Evolutionary conservation across 2,113 vertebrate genomes (phyloP).

Genomic region (Cyphomyrus plagiostoma): DNA sequence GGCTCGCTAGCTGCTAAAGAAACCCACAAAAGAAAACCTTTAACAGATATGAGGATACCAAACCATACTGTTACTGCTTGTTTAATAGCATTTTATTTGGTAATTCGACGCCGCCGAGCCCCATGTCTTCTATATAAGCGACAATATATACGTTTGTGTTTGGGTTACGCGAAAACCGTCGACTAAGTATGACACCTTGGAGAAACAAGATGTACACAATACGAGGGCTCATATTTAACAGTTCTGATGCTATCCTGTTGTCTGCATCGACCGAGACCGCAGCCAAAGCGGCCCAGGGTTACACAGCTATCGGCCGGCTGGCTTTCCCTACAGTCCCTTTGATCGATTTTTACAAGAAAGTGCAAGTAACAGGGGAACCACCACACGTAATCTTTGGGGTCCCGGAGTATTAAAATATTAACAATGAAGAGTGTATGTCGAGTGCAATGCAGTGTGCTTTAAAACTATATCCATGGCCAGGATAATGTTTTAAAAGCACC

Average conservation of each 20-base stretch:
- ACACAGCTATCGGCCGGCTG: neutral
- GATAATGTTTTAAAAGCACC: neutral
- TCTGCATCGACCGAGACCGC: neutral
- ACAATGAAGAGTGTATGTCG: neutral
- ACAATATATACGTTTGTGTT: neutral
- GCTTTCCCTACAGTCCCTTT: neutral
- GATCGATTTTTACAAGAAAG: neutral
- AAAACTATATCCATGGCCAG: neutral
- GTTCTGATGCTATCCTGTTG: neutral
- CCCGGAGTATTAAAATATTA: neutral
- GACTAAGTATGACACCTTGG: neutral
- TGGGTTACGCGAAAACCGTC: neutral
- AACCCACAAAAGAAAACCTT: neutral
- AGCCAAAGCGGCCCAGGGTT: neutral
- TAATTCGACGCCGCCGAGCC: neutral
- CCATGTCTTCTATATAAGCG: neutral
- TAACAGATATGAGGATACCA: neutral
- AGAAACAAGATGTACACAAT: neutral
- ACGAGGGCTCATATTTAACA: neutral
- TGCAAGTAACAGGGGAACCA: neutral
- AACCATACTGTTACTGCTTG: neutral
- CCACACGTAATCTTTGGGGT: neutral
- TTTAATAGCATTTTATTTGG: neutral
- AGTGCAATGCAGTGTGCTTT: neutral
- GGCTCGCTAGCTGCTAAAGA: neutral